These are phyloP conservation scores for Muscicapa striata DNA, from an alignment of 2,797 vertebrate genomes.

Conservation along the genomic window DNA sequence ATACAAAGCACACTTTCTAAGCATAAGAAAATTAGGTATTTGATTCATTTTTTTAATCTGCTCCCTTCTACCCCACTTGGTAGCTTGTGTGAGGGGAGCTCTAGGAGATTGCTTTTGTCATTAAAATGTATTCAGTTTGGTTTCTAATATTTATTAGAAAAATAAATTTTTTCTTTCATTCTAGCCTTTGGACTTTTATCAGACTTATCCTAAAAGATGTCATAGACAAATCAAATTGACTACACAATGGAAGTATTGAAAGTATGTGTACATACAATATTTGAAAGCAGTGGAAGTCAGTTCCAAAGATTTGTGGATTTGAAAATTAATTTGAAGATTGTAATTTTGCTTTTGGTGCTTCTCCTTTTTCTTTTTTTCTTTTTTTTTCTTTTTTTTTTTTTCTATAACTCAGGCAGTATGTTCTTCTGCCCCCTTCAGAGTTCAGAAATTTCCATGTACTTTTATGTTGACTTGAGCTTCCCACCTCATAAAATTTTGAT, in stretches of 20 bases:
- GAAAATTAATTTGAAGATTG: not conserved
- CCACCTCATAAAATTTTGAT: not conserved
- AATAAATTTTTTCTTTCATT: not conserved
- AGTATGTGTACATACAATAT: not conserved
- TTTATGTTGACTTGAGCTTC: not conserved
- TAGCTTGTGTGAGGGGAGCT: not conserved
- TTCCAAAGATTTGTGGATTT: not conserved
- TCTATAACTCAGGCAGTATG: not conserved
- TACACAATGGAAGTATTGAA: not conserved
- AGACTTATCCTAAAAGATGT: not conserved
- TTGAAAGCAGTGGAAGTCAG: not conserved
- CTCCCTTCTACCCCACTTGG: fast-evolving
- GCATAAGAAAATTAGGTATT: not conserved
- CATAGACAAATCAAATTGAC: not conserved
- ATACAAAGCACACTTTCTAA: not conserved
- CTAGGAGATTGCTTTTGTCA: not conserved
- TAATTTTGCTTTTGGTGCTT: not conserved
- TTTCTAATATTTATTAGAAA: not conserved
- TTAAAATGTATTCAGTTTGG: not conserved
- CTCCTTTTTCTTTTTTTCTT: not conserved
- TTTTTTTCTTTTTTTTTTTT: not conserved
- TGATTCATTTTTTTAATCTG: not conserved
- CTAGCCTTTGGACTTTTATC: not conserved
- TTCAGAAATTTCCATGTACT: not conserved
- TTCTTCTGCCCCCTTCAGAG: not conserved